Evolutionary conservation across 2,797 vertebrate genomes (phyloP), one percentile per base, ranked within the genome.

Genomic region (Phalloptychus januarius): DNA sequence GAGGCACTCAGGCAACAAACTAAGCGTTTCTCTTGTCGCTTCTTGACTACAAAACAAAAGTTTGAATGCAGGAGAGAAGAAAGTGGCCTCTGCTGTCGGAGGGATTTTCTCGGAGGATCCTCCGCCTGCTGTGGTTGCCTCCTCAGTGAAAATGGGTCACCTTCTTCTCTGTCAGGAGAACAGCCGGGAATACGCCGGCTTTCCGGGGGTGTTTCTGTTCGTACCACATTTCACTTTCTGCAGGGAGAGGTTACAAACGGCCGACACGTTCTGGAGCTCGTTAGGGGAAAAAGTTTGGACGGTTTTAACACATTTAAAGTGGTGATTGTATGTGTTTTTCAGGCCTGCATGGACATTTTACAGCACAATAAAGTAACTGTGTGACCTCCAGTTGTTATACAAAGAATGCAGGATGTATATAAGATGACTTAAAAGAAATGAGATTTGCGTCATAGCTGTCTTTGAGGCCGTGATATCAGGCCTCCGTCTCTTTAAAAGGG

Each of bases 71-170:
- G 10, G 40, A 48, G 78, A 52, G 2, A 6, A 38, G 45, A 46
- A 72, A 3, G 56, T 79, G 28, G 42, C 52, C 75, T 71, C 86
- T 79, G 84, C 76, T 20, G 54, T 90, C 83, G 28, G 71, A 88
- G 91, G 91, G 87, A 89, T 89, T 89, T 91, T 90, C 89, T 89
- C 76, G 0, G 72, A 74, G 33, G 61, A 79, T 74, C 77, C 81
- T 52, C 38, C 58, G 23, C 6, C 79, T n/a, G 79, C 78, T 44
- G 50, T 84, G 87, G 79, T 88, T 88, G 74, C 86, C 86, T 86
- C 87, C 85, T 86, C 23, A 58, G 86, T 89, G 76, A 89, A 95
- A 95, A 93, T 94, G 88, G 94, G 94, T 94, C 93, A 94, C 91
- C 89, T 93, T 91, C 83, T 83, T 79, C 91, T 89, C 74, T 84